Evolutionary conservation across 2,113 vertebrate genomes (phyloP).

Genomic region (Rhynchopsitta pachyrhyncha): DNA sequence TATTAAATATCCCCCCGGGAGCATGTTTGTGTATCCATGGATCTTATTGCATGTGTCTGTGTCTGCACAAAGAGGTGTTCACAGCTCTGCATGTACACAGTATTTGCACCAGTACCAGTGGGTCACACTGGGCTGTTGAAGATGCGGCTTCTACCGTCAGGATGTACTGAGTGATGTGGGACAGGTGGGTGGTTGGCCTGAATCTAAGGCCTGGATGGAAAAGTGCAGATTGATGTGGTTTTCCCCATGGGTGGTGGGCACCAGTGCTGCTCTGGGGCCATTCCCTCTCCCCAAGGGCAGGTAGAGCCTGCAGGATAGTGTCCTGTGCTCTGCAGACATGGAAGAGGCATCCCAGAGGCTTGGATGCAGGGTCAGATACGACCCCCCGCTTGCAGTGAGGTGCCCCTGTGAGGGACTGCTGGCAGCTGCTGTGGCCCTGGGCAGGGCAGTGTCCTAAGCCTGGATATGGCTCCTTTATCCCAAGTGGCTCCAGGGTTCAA

Average conservation of each 20-base stretch:
- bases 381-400: neutral
- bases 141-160: neutral
- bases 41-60: neutral
- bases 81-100: fast-evolving
- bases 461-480: neutral
- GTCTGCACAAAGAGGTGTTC: neutral
- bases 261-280: neutral
- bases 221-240: neutral
- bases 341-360: neutral
- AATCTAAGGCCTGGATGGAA: neutral
- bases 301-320: neutral
- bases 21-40: fast-evolving
- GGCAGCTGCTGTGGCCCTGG: neutral
- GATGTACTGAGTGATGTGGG: neutral
- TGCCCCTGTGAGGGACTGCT: neutral
- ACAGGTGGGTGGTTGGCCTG: neutral
- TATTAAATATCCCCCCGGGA: neutral
- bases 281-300: neutral
- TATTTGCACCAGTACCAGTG: neutral
- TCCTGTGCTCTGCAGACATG: neutral
- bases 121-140: neutral
- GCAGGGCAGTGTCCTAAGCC: neutral
- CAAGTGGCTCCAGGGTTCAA: neutral
- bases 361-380: neutral
- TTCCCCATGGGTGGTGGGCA: neutral